Evolutionary conservation across 2,888 invertebrate genomes (phyloP).

Genomic region (Eurytoma californica): DNA sequence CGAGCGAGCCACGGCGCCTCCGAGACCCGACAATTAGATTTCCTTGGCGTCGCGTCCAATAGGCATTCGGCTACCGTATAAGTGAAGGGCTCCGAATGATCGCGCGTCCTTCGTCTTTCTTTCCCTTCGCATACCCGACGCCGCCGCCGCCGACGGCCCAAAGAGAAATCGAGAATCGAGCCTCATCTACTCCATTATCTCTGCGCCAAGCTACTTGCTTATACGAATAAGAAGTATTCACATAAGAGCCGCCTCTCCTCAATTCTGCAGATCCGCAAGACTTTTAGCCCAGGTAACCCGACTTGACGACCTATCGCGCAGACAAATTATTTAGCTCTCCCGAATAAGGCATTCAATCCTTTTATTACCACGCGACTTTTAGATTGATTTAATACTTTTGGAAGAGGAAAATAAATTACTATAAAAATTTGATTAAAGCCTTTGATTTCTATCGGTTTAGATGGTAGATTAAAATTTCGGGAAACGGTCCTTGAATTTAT

Average conservation of each 20-base stretch:
- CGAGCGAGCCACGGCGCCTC: slow-evolving; percentile 60
- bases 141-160: slow-evolving; percentile 5
- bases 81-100: slow-evolving; percentile 63
- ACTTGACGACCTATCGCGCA: neutral
- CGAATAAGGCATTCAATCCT: too few species aligned
- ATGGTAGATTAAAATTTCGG: too few species aligned
- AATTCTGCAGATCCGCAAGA: neutral
- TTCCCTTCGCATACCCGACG: neutral
- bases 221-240: slow-evolving; percentile 7
- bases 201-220: neutral
- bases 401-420: too few species aligned
- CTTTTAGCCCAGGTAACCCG: neutral
- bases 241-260: slow-evolving; percentile 1
- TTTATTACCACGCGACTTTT: too few species aligned
- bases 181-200: slow-evolving; percentile 51
- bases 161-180: slow-evolving; percentile 53
- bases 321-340: neutral
- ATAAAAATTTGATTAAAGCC: too few species aligned
- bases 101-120: slow-evolving; percentile 35
- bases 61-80: slow-evolving; percentile 71
- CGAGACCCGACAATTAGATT: slow-evolving; percentile 74
- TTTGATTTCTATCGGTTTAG: too few species aligned
- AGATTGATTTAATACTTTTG: too few species aligned
- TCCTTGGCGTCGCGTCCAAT: slow-evolving; percentile 62
- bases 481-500: too few species aligned